These are phyloP conservation scores for Brachypalpus laphriformis DNA, from an alignment of 2,888 invertebrate species.

Conservation along the genomic window DNA sequence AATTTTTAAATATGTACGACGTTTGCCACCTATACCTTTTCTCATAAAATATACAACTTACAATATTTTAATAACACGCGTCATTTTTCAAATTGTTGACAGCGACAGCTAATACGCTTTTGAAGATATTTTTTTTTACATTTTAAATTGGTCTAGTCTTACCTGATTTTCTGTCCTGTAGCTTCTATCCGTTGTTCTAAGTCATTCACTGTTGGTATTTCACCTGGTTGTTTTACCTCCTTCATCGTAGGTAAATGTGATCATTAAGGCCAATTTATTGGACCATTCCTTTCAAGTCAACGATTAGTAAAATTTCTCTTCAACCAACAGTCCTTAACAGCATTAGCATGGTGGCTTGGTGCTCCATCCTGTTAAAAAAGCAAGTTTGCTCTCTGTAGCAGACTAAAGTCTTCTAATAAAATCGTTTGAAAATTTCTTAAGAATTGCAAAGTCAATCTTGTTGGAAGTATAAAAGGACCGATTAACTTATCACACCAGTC, in stretches of 20 bases:
- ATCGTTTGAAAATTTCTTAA: slow-evolving; percentile 30
- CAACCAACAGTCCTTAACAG: slow-evolving; percentile 33
- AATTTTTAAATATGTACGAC: neutral
- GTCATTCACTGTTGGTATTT: slow-evolving; percentile 44
- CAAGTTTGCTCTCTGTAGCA: slow-evolving; percentile 56
- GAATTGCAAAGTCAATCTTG: slow-evolving; percentile 3
- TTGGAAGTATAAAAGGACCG: slow-evolving; percentile 18
- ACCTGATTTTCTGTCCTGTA: slow-evolving; percentile 34
- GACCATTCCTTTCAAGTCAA: slow-evolving; percentile 21
- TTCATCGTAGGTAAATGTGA: slow-evolving; percentile 54
- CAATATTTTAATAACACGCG: neutral
- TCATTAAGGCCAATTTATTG: slow-evolving; percentile 27
- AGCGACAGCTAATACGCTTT: neutral
- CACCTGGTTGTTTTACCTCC: slow-evolving; percentile 42
- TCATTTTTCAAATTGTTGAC: neutral
- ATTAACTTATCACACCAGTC: slow-evolving; percentile 11
- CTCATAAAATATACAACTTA: neutral
- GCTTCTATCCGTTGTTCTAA: slow-evolving; percentile 25
- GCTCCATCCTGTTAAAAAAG: slow-evolving; percentile 62
- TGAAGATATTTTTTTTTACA: slow-evolving; percentile 8
- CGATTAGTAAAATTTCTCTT: slow-evolving; percentile 6
- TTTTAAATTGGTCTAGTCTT: slow-evolving; percentile 26
- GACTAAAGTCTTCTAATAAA: slow-evolving; percentile 34
- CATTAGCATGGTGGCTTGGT: slow-evolving; percentile 15
- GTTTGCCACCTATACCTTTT: neutral